A percentile compares a stretch with the other conserved stretches of the same genome.
Evolutionary conservation across 2,888 invertebrate genomes (phyloP).

Genomic region (Monoplex corrugatus): DNA sequence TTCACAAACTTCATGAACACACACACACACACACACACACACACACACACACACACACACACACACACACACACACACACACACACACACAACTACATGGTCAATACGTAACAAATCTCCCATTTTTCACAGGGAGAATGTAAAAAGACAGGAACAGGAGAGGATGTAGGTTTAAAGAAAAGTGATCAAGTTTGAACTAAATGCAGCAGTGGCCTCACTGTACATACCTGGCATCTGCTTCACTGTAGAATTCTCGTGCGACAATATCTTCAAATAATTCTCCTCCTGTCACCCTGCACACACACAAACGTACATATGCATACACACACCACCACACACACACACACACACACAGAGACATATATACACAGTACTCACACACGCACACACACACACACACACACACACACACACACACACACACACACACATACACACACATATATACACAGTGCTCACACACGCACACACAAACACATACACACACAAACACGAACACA

Average conservation of each 20-base stretch:
- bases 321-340: background rate
- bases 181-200: too few species aligned
- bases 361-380: background rate
- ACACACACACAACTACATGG: too few species aligned
- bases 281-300: conserved; percentile 81
- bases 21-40: background rate
- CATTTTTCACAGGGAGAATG: too few species aligned
- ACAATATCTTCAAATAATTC: conserved; percentile 88
- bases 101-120: too few species aligned
- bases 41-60: too few species aligned
- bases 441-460: background rate
- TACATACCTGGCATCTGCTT: conserved; percentile 95
- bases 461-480: too few species aligned
- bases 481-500: too few species aligned
- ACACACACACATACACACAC: conserved; percentile 3
- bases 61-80: background rate
- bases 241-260: conserved; percentile 99
- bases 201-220: too few species aligned
- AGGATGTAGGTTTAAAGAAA: too few species aligned
- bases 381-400: too few species aligned
- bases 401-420: too few species aligned
- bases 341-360: conserved; percentile 6
- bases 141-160: too few species aligned
- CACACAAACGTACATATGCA: background rate
- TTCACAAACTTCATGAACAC: background rate